Percentiles rank a stretch among this genome's conserved stretches.
These are phyloP conservation scores for Styela plicata DNA, from an alignment of 23 tunicate genomes.

Conservation along the genomic window DNA sequence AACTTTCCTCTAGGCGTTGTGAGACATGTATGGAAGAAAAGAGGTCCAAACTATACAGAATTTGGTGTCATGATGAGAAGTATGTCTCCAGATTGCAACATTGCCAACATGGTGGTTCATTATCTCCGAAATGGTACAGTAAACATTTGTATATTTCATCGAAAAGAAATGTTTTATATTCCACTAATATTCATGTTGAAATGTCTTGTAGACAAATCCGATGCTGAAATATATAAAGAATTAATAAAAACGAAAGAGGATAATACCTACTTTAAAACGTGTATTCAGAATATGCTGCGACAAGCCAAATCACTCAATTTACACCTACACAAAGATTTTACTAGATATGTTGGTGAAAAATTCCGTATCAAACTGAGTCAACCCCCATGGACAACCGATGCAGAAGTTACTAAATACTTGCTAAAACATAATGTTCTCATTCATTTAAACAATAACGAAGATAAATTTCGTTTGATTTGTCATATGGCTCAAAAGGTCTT, in stretches of 20 bases:
- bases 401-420: constrained; percentile 38
- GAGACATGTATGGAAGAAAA: constrained; percentile 48
- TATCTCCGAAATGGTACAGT: constrained; percentile 62
- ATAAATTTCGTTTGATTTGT: constrained; percentile 73
- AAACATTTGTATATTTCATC: constrained; percentile 44
- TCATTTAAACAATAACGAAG: constrained; percentile 58
- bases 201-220: constrained; percentile 41
- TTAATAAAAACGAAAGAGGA: constrained; percentile 57
- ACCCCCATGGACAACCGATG: constrained; percentile 66
- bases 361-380: constrained; percentile 57
- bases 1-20: constrained; percentile 82
- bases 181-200: constrained; percentile 78
- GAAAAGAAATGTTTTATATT: constrained; percentile 59
- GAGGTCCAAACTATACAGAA: constrained; percentile 64
- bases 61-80: constrained; percentile 52
- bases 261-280: constrained; percentile 57
- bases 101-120: constrained; percentile 58
- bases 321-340: constrained; percentile 34
- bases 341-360: constrained; percentile 49
- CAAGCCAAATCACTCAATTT: constrained; percentile 46
- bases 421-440: constrained; percentile 41
- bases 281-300: constrained; percentile 81
- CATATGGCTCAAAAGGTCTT: constrained; percentile 72
- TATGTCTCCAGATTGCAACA: constrained; percentile 48
- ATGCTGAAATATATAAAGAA: constrained; percentile 66